Evolutionary conservation across 2,888 invertebrate species (phyloP), one percentile per base, ranked within the genome.

Genomic region (Tipula helvola): DNA sequence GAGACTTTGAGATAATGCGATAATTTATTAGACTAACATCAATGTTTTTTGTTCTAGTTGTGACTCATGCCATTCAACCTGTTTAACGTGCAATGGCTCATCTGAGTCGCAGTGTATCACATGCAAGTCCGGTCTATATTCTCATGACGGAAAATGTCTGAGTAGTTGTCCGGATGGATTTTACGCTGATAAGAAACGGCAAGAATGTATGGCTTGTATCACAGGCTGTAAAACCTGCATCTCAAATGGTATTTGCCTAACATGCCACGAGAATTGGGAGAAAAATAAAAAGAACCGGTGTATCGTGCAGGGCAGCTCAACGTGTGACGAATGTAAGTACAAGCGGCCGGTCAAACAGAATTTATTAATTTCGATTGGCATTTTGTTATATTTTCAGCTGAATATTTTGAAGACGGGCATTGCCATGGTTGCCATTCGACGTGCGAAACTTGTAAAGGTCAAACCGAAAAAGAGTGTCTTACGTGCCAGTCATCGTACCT

Each of bases 361-460:
- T 86, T 86, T 28, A 5, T 36, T 86, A 52, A 36, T 18, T 28
- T 71, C 4, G 28, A 71, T 10, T 18, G 0, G 4, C 28, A 10
- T 18, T 71, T 71, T 10, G 0, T 7, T 28, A 28, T 12, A 52
- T 10, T 85, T 92, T 87, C 92, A 95, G 95, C 93, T 89, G 95
- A 96, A 91, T 96, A 95, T 91, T 94, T 93, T 89, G 95, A 95
- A 89, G 93, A 93, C 86, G 93, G 93, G 83, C 93, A 93, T 85
- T 97, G 97, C 90, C 94, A 94, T 88, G 93, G 93, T 3, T 97
- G 97, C 89, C 95, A 96, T 90, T 93, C 93, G 2, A 95, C 95
- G 0, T 97, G 97, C 89, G 96, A 96, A 88, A 94, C 95, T n/a
- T 97, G 97, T 90, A 95, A 94, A 88, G 97, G 96, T 0, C 93